Conservation (phyloP, 2,888 invertebrate species). For the Tachystola acroxantha region DNA sequence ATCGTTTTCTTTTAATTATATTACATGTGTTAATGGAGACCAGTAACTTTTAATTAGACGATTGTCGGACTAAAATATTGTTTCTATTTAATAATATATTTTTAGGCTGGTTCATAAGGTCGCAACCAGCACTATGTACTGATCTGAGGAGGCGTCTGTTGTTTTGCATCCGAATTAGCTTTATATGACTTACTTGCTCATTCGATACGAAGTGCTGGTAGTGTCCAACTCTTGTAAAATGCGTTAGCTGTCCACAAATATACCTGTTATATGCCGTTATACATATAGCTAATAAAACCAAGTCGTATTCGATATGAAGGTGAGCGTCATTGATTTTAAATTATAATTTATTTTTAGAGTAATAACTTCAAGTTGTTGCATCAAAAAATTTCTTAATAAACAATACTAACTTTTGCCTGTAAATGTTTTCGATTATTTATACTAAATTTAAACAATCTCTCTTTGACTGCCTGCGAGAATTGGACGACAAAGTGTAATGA, state of each 20-base stretch:
- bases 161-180: background rate
- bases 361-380: conserved; percentile 73
- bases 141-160: background rate
- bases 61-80: conserved; percentile 64
- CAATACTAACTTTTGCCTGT: conserved; percentile 72
- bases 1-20: conserved; percentile 63
- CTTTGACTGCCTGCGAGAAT: background rate
- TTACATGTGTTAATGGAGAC: conserved; percentile 50
- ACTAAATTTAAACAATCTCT: background rate
- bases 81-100: conserved; percentile 70
- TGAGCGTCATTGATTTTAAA: conserved; percentile 52
- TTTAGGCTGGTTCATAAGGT: conserved; percentile 24
- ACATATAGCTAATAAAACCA: conserved; percentile 53
- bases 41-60: conserved; percentile 64
- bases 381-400: conserved; percentile 71
- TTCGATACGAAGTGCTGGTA: background rate
- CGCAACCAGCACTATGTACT: background rate
- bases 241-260: conserved; percentile 61
- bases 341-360: conserved; percentile 73
- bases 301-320: conserved; percentile 51
- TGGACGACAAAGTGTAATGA: too few species aligned
- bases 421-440: conserved; percentile 57
- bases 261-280: conserved; percentile 19
- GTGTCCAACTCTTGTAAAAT: conserved; percentile 38
- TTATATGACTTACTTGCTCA: background rate